Percentiles rank a stretch among this genome's conserved stretches.
These are phyloP conservation scores for Sesia bembeciformis DNA, from an alignment of 2,888 invertebrate genomes.

Conservation along the genomic window DNA sequence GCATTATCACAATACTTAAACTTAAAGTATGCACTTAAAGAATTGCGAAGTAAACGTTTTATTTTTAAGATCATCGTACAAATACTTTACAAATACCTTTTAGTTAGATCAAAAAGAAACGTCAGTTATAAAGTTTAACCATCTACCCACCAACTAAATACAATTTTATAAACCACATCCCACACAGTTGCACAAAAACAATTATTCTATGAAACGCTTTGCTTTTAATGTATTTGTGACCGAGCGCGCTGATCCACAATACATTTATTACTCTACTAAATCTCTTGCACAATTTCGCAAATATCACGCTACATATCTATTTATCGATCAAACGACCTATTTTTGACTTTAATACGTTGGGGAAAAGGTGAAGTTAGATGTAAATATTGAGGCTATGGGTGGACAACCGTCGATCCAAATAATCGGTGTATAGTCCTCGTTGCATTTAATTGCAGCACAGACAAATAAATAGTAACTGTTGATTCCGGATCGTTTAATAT, in stretches of 20 bases:
- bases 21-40: too few relatives aligned
- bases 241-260: neutral
- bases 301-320: neutral
- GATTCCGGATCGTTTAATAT: neutral
- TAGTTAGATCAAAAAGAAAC: too few relatives aligned
- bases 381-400: neutral
- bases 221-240: neutral
- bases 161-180: too few relatives aligned
- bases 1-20: too few relatives aligned
- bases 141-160: too few relatives aligned
- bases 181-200: too few relatives aligned
- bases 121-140: too few relatives aligned
- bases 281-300: neutral
- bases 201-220: too few relatives aligned
- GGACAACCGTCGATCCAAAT: neutral
- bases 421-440: neutral
- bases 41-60: too few relatives aligned
- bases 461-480: too few relatives aligned
- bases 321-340: neutral
- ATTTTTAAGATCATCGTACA: too few relatives aligned
- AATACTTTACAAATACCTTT: too few relatives aligned
- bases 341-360: neutral
- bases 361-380: neutral
- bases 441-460: neutral
- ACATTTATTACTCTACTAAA: neutral